Conservation (phyloP, 2,797 vertebrate genomes). For the Champsocephalus gunnari region DNA sequence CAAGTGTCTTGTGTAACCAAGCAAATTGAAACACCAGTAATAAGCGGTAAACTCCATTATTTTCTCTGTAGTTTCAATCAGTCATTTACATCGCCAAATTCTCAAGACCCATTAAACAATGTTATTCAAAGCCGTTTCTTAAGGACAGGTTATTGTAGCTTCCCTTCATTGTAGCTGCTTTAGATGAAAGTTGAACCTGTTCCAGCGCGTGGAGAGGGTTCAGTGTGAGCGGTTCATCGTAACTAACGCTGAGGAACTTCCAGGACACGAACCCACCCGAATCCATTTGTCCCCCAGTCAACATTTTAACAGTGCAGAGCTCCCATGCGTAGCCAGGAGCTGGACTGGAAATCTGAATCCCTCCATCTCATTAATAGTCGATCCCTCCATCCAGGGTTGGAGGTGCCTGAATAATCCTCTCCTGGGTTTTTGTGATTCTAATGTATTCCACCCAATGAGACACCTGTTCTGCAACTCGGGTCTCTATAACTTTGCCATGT, state of each 20-base stretch:
- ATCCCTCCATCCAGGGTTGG: conserved; percentile 71
- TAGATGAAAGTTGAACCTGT: conserved; percentile 22
- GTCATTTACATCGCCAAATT: not conserved
- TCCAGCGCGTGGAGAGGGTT: conserved; percentile 33
- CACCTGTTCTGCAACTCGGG: conserved; percentile 76
- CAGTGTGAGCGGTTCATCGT: conserved; percentile 43
- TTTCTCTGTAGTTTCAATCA: not conserved
- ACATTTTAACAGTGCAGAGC: conserved; percentile 69
- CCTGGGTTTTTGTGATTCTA: conserved; percentile 82
- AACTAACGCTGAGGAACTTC: conserved; percentile 59
- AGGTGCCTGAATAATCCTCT: conserved; percentile 79
- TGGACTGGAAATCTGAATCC: conserved; percentile 77
- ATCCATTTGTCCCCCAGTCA: conserved; percentile 71
- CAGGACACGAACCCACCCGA: conserved; percentile 58
- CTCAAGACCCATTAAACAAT: not conserved
- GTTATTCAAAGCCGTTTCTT: conserved; percentile 1
- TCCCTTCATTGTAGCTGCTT: not conserved
- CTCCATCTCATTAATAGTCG: conserved; percentile 83
- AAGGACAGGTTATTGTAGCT: not conserved
- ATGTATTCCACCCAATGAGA: conserved; percentile 79
- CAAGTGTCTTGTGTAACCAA: not conserved
- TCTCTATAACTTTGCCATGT: conserved; percentile 50
- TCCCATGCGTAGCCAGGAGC: conserved; percentile 70
- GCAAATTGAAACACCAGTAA: not conserved
- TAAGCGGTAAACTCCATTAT: not conserved